Evolutionary conservation across 2,797 vertebrate species (phyloP).

Genomic region (Malurus splendens): DNA sequence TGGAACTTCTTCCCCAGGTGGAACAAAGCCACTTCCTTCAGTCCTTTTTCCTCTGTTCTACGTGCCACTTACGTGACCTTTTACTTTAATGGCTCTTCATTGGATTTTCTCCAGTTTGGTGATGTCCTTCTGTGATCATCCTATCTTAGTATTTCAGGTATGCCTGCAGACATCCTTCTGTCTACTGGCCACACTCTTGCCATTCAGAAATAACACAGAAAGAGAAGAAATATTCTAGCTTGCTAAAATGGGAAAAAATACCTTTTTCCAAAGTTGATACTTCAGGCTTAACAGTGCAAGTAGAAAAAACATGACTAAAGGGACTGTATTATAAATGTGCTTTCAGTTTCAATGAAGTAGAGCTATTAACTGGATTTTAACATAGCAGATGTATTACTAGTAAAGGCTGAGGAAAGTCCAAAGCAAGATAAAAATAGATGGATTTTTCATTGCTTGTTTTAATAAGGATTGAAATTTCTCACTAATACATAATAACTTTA

Average conservation of each 20-base stretch:
- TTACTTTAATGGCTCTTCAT: not conserved
- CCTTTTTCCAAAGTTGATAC: not conserved
- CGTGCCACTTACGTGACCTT: not conserved
- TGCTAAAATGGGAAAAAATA: not conserved
- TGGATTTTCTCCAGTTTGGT: not conserved
- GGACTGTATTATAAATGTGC: not conserved
- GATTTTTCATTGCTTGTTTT: not conserved
- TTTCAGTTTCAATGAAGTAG: not conserved
- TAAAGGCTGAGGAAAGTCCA: not conserved
- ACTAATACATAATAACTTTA: not conserved
- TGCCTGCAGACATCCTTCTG: not conserved
- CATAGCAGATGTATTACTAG: not conserved
- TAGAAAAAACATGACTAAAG: not conserved
- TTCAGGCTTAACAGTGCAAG: not conserved
- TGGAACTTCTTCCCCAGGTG: not conserved
- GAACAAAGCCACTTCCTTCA: not conserved
- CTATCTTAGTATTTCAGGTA: not conserved
- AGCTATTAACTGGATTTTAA: not conserved
- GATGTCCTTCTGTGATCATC: not conserved
- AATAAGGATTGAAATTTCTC: not conserved
- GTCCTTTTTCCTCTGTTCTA: not conserved
- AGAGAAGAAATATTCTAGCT: not conserved
- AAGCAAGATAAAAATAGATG: not conserved
- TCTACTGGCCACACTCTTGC: not conserved
- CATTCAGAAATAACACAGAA: not conserved